Conservation (phyloP, 2,113 vertebrate genomes). For the Prionailurus bengalensis region DNA sequence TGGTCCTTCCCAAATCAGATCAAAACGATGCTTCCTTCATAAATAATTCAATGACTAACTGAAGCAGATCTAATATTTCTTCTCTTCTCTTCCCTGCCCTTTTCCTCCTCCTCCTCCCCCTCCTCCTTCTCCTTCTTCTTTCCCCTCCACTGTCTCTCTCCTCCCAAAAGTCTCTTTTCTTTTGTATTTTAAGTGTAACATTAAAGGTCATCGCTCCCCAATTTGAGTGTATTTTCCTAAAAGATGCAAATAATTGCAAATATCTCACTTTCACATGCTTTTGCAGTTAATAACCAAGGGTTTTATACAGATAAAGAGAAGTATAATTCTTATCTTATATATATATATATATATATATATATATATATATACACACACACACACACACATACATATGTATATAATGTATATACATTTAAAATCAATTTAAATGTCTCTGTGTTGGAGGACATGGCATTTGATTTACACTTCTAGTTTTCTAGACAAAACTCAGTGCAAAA, state of each 20-base stretch:
- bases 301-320: neutral
- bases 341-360: too few species aligned
- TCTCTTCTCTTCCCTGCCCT: neutral
- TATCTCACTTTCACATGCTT: neutral
- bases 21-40: neutral
- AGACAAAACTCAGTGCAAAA: neutral
- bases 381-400: neutral
- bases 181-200: neutral
- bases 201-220: neutral
- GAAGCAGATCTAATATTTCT: neutral
- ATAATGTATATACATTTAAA: neutral
- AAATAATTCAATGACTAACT: neutral
- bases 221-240: conserved; percentile 26
- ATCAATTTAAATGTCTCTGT: neutral
- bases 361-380: too few species aligned
- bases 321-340: neutral
- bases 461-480: neutral
- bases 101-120: neutral
- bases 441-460: neutral
- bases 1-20: neutral
- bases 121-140: neutral
- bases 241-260: neutral
- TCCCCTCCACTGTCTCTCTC: neutral
- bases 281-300: neutral
- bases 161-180: neutral